Percentiles rank a stretch among this genome's conserved stretches.
Conservation (phyloP, 2,113 vertebrate species). For the Xiphophorus hellerii region DNA sequence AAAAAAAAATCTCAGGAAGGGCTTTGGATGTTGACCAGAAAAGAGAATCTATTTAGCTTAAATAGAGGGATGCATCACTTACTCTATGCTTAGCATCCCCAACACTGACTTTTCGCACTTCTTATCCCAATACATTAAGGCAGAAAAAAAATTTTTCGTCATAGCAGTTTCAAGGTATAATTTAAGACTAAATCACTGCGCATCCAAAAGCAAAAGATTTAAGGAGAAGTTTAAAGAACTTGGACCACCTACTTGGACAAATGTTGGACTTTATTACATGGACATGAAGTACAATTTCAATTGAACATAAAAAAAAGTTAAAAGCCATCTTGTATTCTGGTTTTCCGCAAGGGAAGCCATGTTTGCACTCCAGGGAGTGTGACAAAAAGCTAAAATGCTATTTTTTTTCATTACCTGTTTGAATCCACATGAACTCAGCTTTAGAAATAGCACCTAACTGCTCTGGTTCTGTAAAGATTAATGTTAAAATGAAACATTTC, state of each 20-base stretch:
- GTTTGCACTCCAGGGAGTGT: background rate
- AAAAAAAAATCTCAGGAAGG: too few relatives aligned
- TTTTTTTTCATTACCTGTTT: background rate
- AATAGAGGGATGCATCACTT: too few relatives aligned
- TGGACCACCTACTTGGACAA: background rate
- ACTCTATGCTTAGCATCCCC: too few relatives aligned
- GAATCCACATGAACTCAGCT: background rate
- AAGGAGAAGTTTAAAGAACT: background rate
- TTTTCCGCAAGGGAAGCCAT: background rate
- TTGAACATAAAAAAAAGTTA: background rate
- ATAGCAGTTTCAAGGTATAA: too few relatives aligned
- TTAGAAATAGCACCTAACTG: background rate
- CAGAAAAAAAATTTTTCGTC: too few relatives aligned
- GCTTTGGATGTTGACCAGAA: too few relatives aligned
- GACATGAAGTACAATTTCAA: background rate
- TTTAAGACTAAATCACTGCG: background rate
- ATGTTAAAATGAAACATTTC: background rate
- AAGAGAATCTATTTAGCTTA: too few relatives aligned
- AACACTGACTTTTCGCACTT: too few relatives aligned
- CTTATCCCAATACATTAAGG: too few relatives aligned
- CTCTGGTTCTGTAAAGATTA: background rate
- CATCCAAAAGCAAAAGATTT: background rate
- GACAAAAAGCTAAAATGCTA: background rate
- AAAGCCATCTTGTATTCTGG: background rate
- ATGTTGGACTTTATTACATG: background rate